Conservation (phyloP, 2,113 vertebrate genomes). For the Apaloderma vittatum region DNA sequence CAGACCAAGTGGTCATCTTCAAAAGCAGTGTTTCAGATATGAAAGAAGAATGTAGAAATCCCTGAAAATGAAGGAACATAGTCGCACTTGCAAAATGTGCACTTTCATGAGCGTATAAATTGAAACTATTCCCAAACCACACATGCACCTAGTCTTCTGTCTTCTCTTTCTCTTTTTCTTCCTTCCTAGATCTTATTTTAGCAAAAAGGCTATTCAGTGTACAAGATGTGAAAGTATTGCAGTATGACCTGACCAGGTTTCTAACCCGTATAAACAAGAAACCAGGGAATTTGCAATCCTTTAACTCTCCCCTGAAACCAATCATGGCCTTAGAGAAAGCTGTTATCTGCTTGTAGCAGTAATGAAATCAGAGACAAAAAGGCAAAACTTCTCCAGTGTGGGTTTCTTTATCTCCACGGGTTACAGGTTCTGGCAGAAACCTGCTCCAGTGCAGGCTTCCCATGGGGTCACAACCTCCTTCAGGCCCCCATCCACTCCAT, state of each 20-base stretch:
- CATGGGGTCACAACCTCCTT: too few species aligned
- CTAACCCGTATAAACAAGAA: neutral
- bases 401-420: too few species aligned
- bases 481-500: too few species aligned
- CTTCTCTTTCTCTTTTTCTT: neutral
- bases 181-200: neutral
- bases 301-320: neutral
- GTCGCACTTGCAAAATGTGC: too few species aligned
- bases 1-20: neutral
- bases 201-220: neutral
- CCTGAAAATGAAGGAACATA: neutral
- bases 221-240: neutral
- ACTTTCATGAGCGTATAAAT: too few species aligned
- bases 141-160: rapidly evolving
- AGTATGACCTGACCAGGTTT: neutral
- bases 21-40: neutral
- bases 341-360: neutral
- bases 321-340: neutral
- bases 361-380: neutral
- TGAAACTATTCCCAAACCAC: neutral
- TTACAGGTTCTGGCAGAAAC: too few species aligned
- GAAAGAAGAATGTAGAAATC: neutral
- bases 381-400: too few species aligned
- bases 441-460: too few species aligned
- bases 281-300: neutral